Percentiles rank a stretch among this genome's conserved stretches.
Evolutionary conservation across 2,888 invertebrate species (phyloP).

Genomic region (Acleris emargana): DNA sequence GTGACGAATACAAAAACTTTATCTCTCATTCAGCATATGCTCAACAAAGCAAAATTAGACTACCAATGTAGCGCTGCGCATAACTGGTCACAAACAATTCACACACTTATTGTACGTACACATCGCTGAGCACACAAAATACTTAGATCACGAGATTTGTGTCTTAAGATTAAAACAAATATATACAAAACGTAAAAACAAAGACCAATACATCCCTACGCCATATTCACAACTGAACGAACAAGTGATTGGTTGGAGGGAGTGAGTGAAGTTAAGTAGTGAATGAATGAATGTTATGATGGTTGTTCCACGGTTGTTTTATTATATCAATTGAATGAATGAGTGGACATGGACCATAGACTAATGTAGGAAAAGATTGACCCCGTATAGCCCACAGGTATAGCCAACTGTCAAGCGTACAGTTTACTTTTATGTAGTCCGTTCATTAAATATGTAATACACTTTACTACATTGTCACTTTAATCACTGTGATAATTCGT

Average conservation of each 20-base stretch:
- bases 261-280: not conserved
- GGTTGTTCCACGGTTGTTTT: too few species aligned
- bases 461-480: too few species aligned
- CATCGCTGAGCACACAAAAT: slow-evolving; percentile 44
- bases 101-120: slow-evolving; percentile 20
- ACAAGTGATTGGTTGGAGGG: not conserved
- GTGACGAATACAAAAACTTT: slow-evolving; percentile 59
- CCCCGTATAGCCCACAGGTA: too few species aligned
- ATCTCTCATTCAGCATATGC: slow-evolving; percentile 64
- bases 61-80: slow-evolving; percentile 44
- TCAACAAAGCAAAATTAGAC: slow-evolving; percentile 63
- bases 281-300: slow-evolving; percentile 5
- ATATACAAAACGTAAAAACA: slow-evolving; percentile 77
- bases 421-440: too few species aligned
- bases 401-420: too few species aligned
- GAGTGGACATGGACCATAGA: too few species aligned
- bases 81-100: slow-evolving; percentile 29
- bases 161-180: slow-evolving; percentile 71
- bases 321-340: too few species aligned
- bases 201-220: slow-evolving; percentile 67
- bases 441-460: too few species aligned
- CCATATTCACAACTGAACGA: slow-evolving; percentile 49
- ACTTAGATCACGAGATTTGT: slow-evolving; percentile 63
- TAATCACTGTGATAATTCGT: too few species aligned
- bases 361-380: too few species aligned